Base-by-base conservation (phyloP, 2,113 vertebrate genomes). In the Pachycephala philippinensis region DNA sequence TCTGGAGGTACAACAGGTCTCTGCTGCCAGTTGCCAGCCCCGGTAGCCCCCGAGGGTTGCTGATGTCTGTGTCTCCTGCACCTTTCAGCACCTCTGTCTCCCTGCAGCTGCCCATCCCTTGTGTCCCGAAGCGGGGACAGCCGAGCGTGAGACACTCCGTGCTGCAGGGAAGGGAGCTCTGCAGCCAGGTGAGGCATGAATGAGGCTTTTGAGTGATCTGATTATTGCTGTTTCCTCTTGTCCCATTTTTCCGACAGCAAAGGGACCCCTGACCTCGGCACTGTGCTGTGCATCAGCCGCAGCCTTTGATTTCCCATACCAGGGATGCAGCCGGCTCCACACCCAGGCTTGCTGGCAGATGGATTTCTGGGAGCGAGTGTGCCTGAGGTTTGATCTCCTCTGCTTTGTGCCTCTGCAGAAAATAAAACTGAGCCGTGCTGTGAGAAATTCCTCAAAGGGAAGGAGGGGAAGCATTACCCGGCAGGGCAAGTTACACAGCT, bases 121-220 rank as follows among this genome's bases (percentile, higher is more conserved):
- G 1, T 1, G 3, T 75, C 30, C 23, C 0, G 4, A 35, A 26
- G 27, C 1, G 0, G 37, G 59, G 20, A 45, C 0, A 3, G 31
- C 0, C 0, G 17, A 49, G 5, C 1, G 0, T 31, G 23, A 60
- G 49, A 60, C 10, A 3, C 18, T n/a, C 2, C 0, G 1, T 31
- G 40, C 54, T 23, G n/a, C 70, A 72, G 19, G 18, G n/a, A 28
- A 78, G 22, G 33, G 63, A 81, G 52, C 50, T 39, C 16, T 42
- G 72, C 28, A 66, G 22, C 11, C 33, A 39, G 39, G 30, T 45
- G 59, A 77, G 69, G 47, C 3, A 0, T 35, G 70, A 91, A 35
- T 0, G 3, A 31, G 35, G 56, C 4, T 75, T 94, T 31, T 15
- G n/a, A 66, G 33, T 27, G 56, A 35, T 68, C 60, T 75, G 44